Evolutionary conservation across 2,113 vertebrate genomes (phyloP), one percentile per base, ranked within the genome.

Genomic region (Columba livia): DNA sequence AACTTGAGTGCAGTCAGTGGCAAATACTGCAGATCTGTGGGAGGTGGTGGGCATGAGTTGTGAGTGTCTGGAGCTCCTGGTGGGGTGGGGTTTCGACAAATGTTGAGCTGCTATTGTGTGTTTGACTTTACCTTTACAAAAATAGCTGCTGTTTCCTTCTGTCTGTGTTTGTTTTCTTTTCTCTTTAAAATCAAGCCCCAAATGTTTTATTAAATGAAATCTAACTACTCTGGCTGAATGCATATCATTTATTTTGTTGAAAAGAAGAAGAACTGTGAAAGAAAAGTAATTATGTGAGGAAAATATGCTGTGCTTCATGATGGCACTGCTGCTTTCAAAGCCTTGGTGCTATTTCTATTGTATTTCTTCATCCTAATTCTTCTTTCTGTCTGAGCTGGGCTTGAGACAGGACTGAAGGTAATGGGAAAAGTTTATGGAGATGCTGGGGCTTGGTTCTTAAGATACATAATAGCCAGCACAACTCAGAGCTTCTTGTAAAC

Each of bases 251-350:
- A 38, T 96, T 95, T 85, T 89, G 88, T 60, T 94, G 74, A 88
- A 95, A 85, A 91, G 50, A 85, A 81, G 16, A 60, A 85, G 67
- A 78, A 40, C 21, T 48, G 23, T 69, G 40, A 79, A 91, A 95
- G 84, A 69, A 53, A 96, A 95, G 95, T 96, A 93, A 94, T 93
- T 97, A 89, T 38, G 26, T 64, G 64, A 90, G 51, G 58, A 85
- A 92, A 91, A 79, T 83, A 56, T 6, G 8, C 67, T 51, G 38
- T 77, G 51, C 31, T 9, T 91, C 18, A 7, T n/a, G 34, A 84
- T 12, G 12, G 24, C 51, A 19, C 58, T 61, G 28, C 69, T 81
- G 53, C 81, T 95, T 91, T 85, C 75, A 91, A 78, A 80, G 51
- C 32, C 57, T 78, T 31, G 5, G 14, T 90, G 28, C 16, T 85